Percentiles rank a stretch among this genome's conserved stretches.
Evolutionary conservation across 2,113 vertebrate genomes (phyloP).

Genomic region (Silurus asotus): DNA sequence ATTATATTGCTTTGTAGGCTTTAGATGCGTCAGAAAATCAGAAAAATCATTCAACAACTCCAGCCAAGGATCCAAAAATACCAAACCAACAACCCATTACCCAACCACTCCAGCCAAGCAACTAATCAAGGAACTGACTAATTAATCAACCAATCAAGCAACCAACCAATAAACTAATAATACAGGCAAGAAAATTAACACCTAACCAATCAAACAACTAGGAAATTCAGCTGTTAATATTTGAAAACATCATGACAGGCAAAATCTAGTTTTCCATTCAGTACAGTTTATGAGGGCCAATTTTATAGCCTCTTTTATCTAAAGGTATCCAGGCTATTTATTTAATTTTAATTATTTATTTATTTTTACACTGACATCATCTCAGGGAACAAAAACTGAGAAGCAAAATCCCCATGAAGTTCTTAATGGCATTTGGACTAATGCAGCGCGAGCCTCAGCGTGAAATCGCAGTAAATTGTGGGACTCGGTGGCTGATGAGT

Average conservation of each 20-base stretch:
- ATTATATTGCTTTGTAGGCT: neutral
- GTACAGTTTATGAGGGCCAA: slow-evolving; percentile 56
- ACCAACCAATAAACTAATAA: neutral
- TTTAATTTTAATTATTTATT: neutral
- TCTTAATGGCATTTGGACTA: slow-evolving; percentile 63
- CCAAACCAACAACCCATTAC: neutral
- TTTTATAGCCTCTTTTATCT: slow-evolving; percentile 63
- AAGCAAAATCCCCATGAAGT: slow-evolving; percentile 61
- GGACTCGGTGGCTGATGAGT: slow-evolving; percentile 38
- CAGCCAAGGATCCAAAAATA: neutral
- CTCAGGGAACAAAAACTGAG: slow-evolving; percentile 55
- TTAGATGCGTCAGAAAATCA: neutral
- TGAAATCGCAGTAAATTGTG: slow-evolving; percentile 54
- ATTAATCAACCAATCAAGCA: neutral
- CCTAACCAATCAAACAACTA: too few relatives aligned
- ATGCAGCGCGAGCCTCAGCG: slow-evolving; percentile 33
- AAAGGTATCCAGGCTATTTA: slow-evolving; percentile 54
- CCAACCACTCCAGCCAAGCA: neutral
- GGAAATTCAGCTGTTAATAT: neutral
- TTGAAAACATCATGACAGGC: neutral
- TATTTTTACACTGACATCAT: slow-evolving; percentile 47
- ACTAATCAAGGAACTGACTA: neutral
- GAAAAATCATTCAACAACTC: neutral
- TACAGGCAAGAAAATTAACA: neutral
- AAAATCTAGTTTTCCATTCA: slow-evolving; percentile 46